Evolutionary conservation across 2,888 invertebrate species (phyloP), one percentile per base, ranked within the genome.

Genomic region (Scaptomyza reducta): DNA sequence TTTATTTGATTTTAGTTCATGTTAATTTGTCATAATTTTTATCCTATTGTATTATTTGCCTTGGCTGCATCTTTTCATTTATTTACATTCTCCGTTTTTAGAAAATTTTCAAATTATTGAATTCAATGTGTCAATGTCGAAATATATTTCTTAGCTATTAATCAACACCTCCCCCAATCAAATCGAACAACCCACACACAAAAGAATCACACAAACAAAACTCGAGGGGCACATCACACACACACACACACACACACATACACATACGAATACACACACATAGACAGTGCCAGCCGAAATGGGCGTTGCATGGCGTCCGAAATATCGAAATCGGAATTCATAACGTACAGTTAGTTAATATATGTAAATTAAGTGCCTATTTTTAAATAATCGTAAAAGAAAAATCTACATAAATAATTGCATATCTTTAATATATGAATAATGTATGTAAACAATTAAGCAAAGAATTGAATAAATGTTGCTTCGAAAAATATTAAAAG

Each of bases 61-160:
- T 54, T 57, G 60, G 49, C 59, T 67, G 68, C 68, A 59, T 61
- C 31, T 56, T 50, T 64, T 51, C 66, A 55, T 60, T 65, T 53
- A 67, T 14, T 64, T 40, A n/a, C 38, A 51, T 57, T 42, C 53
- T 60, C 22, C 40, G 14, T 40, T 72, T 62, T 78, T 67, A 46
- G 69, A 66, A 74, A 74, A 65, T 62, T 40, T 67, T 69, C 50
- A 83, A 83, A 74, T 74, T 68, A 72, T 84, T 81, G 87, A 88
- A 88, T 84, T 84, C 89, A 74, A 78, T 85, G 84, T 84, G 89
- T 88, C 84, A 88, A 88, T 88, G 59, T 84, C 85, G 78, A 86
- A 88, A 86, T 81, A 68, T 87, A 79, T 68, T 76, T 79, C 66
- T 71, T 79, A 82, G 67, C 66, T 73, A 60, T 78, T 78, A 87